phyloP scores from a whole-genome alignment of 2,888 invertebrate species.

The Andrena dorsata region DNA sequence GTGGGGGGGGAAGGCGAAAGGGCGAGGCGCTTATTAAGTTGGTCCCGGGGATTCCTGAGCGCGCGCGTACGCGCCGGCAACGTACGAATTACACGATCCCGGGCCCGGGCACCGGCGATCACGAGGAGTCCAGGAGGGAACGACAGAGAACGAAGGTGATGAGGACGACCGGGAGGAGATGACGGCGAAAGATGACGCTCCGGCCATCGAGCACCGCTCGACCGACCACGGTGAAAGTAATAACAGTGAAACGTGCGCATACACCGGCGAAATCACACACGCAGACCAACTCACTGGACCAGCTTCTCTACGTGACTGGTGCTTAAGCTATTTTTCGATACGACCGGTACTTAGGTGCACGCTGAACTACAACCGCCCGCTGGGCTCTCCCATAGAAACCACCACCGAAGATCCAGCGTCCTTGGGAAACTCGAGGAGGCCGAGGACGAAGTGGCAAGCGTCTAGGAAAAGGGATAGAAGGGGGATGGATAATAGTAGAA shows the following conservation, averaged over 20 bases:
- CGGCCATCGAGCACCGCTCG: slow-evolving; percentile 7
- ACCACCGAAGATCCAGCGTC: slow-evolving; percentile 68
- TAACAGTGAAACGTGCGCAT: slow-evolving; percentile 79
- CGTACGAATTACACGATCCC: slow-evolving; percentile 79
- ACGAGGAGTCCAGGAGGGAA: slow-evolving; percentile 6
- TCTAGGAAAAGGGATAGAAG: slow-evolving; percentile 25
- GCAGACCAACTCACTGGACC: slow-evolving; percentile 41
- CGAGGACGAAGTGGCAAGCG: slow-evolving; percentile 58
- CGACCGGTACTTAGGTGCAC: slow-evolving; percentile 72
- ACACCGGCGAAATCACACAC: slow-evolving; percentile 55
- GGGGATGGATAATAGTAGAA: slow-evolving; percentile 62
- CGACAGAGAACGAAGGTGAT: slow-evolving; percentile 42
- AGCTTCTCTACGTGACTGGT: slow-evolving; percentile 79
- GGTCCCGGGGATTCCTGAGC: slow-evolving; percentile 76
- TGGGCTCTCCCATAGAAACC: slow-evolving; percentile 68
- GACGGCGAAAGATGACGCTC: slow-evolving; percentile 59
- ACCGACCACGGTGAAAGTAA: slow-evolving; percentile 77
- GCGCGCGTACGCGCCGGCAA: slow-evolving; percentile 65
- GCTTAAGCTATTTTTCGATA: slow-evolving; percentile 79
- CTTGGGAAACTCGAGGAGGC: slow-evolving; percentile 71
- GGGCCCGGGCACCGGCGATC: slow-evolving; percentile 52
- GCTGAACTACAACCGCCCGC: slow-evolving; percentile 66
- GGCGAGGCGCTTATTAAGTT: slow-evolving; percentile 81
- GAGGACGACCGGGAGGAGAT: slow-evolving; percentile 47
- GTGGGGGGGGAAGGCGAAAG: slow-evolving; percentile 66